Conservation (phyloP, 2,797 vertebrate species). For the Gallirallus australis region DNA sequence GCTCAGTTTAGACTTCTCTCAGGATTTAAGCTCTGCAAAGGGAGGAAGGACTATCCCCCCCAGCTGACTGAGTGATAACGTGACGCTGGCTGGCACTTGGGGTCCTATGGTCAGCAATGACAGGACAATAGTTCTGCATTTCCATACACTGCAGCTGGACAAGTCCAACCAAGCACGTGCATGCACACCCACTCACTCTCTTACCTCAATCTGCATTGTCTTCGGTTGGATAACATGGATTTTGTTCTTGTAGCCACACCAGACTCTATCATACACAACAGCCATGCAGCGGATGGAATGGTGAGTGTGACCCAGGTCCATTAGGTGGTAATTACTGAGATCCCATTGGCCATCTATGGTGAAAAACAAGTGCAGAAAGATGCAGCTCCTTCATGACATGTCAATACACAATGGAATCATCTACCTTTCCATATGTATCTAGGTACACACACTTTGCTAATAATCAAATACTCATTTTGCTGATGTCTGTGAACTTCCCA, state of each 20-base stretch:
- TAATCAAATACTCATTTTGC: neutral
- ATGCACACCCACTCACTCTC: neutral
- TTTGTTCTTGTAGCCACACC: constrained; percentile 99
- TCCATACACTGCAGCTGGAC: neutral
- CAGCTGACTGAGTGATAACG: neutral
- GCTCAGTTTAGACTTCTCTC: neutral
- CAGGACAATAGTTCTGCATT: neutral
- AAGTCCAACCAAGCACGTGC: neutral
- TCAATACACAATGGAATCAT: neutral
- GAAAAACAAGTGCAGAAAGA: neutral
- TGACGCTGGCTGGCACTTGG: neutral
- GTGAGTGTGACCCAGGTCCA: constrained; percentile 96
- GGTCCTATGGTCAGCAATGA: neutral
- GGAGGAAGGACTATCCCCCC: neutral
- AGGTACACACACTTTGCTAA: neutral
- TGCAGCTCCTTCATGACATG: neutral
- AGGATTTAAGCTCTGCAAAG: neutral
- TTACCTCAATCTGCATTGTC: constrained; percentile 96
- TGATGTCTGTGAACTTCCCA: neutral
- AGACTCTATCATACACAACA: constrained; percentile 94
- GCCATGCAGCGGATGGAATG: constrained; percentile 99
- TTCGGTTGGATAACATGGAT: constrained; percentile 98
- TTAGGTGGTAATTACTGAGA: constrained; percentile 95
- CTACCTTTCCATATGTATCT: neutral
- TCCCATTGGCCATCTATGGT: constrained; percentile 93